Percentiles rank a stretch among this genome's conserved stretches.
Evolutionary conservation across 2,888 invertebrate species (phyloP).

Genomic region (Metopia argyrocephala): DNA sequence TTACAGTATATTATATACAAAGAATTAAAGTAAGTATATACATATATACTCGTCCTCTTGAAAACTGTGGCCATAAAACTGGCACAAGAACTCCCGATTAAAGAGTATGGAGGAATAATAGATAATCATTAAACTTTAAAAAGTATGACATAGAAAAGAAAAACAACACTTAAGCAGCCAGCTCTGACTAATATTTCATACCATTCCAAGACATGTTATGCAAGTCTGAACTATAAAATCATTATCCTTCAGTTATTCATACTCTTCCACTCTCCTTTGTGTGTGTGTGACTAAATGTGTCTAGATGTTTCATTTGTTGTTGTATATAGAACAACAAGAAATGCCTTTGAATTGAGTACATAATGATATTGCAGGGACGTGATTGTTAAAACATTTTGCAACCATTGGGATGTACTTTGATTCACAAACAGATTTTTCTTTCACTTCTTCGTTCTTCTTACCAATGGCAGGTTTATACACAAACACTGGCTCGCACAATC

Average conservation of each 20-base stretch:
- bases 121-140: conserved; percentile 48
- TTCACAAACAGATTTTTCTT: conserved; percentile 69
- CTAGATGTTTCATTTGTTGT: neutral
- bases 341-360: conserved; percentile 69
- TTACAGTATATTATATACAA: conserved; percentile 51
- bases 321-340: conserved; percentile 37
- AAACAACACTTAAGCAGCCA: neutral
- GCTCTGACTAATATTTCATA: neutral
- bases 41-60: neutral
- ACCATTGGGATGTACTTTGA: conserved; percentile 78
- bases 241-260: neutral
- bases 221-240: neutral
- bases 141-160: neutral
- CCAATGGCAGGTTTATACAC: too few species aligned
- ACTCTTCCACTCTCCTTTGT: neutral
- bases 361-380: conserved; percentile 78
- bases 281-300: neutral
- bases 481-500: too few species aligned
- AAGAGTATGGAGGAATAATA: conserved; percentile 4
- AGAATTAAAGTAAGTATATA: neutral
- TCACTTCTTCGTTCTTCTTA: neutral
- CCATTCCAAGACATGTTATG: too few species aligned
- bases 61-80: conserved; percentile 40
- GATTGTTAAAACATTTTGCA: conserved; percentile 77
- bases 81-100: conserved; percentile 25